Percentiles rank a stretch among this genome's conserved stretches.
phyloP scores from a whole-genome alignment of 2,888 invertebrate species.

The Oasisia sp. region DNA sequence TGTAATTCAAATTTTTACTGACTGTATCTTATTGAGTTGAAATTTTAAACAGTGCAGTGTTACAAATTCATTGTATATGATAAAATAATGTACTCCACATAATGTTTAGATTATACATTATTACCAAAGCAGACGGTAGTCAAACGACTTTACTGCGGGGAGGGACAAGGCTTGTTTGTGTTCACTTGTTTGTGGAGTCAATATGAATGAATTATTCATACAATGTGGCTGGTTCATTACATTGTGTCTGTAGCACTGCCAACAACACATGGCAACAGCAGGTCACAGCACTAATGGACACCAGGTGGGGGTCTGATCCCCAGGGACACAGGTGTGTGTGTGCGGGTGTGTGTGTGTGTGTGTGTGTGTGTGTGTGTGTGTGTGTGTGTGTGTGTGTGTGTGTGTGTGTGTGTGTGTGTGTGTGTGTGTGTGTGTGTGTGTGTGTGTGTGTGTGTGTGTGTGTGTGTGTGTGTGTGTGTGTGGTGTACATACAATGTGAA shows the following conservation, averaged over 20 bases:
- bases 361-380: background rate
- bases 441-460: too few relatives aligned
- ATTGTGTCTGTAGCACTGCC: background rate
- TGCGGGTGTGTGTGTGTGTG: background rate
- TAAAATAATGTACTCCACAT: background rate
- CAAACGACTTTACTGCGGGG: background rate
- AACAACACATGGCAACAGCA: background rate
- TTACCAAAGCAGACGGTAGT: background rate
- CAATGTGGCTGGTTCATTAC: background rate
- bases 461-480: too few relatives aligned
- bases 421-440: too few relatives aligned
- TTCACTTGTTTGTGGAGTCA: slow-evolving; percentile 4
- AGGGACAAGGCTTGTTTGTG: background rate
- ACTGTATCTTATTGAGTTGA: too few relatives aligned
- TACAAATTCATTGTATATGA: too few relatives aligned
- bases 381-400: background rate
- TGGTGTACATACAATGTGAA: too few relatives aligned
- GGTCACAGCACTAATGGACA: background rate
- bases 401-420: too few relatives aligned
- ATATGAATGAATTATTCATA: background rate
- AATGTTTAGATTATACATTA: background rate
- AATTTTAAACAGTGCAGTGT: too few relatives aligned
- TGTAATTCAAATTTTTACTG: too few relatives aligned
- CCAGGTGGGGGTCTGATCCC: background rate
- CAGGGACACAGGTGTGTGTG: background rate